Evolutionary conservation across 1,140 invertebrate species (phyloP).

Genomic region (Melipona quadrifasciata): DNA sequence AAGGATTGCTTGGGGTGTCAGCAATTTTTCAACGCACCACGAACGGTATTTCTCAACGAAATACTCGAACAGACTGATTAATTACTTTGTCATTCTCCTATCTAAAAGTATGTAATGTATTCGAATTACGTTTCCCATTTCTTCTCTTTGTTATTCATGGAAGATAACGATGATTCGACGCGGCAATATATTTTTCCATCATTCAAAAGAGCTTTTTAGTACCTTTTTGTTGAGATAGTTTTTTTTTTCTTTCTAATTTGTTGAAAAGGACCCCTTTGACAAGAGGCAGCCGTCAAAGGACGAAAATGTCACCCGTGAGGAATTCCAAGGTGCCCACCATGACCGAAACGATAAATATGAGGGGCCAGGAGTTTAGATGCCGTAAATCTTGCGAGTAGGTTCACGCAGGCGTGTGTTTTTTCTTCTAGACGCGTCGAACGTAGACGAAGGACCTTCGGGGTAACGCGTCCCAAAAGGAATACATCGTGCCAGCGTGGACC

Average conservation of each 20-base stretch:
- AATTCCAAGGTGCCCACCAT: conserved; percentile 50
- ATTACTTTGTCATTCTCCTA: neutral
- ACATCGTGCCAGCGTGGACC: neutral
- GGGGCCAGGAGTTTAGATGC: conserved; percentile 65
- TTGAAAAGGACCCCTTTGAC: conserved; percentile 57
- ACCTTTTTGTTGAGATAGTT: neutral
- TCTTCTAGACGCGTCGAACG: conserved; percentile 37
- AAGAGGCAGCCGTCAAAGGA: conserved; percentile 50
- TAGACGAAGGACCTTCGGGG: conserved; percentile 28
- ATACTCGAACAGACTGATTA: neutral
- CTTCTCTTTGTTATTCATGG: neutral
- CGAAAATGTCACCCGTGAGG: conserved; percentile 41
- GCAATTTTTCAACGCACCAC: neutral
- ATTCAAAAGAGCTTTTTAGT: neutral
- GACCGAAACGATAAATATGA: conserved; percentile 60
- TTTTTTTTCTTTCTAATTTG: neutral
- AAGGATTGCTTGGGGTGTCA: neutral
- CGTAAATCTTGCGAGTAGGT: conserved; percentile 67
- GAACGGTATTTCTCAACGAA: neutral
- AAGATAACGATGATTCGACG: neutral
- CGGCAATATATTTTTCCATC: neutral
- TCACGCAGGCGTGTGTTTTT: conserved; percentile 38
- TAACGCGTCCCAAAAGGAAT: conserved; percentile 16
- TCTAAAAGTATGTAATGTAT: neutral
- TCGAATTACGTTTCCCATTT: neutral